Percentiles rank a stretch among this genome's conserved stretches.
Conservation (phyloP, 2,797 vertebrate species). For the Mus caroli region DNA sequence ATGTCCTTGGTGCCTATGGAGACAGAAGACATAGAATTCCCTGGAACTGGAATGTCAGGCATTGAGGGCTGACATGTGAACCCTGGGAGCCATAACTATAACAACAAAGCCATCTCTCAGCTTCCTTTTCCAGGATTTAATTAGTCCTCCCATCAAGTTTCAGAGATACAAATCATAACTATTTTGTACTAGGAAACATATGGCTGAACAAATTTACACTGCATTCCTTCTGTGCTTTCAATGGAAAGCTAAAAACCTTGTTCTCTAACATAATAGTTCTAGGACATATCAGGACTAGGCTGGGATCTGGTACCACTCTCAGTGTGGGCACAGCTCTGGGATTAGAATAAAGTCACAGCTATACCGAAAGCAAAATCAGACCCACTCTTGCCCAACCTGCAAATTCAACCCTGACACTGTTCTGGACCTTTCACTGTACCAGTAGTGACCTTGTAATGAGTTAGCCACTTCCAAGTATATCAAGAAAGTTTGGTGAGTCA, state of each 20-base stretch:
- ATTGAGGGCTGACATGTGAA: neutral
- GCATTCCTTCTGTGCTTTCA: neutral
- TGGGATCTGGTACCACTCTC: neutral
- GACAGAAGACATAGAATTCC: neutral
- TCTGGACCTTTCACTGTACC: neutral
- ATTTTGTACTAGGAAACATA: neutral
- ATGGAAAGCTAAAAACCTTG: neutral
- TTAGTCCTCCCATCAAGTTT: neutral
- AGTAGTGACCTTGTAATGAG: neutral
- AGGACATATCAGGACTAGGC: neutral
- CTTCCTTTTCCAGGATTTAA: neutral
- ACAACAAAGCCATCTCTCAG: neutral
- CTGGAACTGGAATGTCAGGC: neutral
- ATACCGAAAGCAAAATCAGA: neutral
- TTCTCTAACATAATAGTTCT: neutral
- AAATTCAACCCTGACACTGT: neutral
- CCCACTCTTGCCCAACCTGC: neutral
- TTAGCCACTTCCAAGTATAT: too few relatives aligned
- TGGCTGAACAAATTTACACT: neutral
- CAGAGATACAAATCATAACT: neutral
- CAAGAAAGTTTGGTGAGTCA: accelerated
- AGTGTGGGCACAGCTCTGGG: neutral
- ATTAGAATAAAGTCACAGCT: neutral
- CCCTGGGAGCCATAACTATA: neutral
- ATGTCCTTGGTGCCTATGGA: too few relatives aligned